Percentiles rank a stretch among this genome's conserved stretches.
Conservation (phyloP, 2,797 vertebrate species). For the Gallinago stenura region DNA sequence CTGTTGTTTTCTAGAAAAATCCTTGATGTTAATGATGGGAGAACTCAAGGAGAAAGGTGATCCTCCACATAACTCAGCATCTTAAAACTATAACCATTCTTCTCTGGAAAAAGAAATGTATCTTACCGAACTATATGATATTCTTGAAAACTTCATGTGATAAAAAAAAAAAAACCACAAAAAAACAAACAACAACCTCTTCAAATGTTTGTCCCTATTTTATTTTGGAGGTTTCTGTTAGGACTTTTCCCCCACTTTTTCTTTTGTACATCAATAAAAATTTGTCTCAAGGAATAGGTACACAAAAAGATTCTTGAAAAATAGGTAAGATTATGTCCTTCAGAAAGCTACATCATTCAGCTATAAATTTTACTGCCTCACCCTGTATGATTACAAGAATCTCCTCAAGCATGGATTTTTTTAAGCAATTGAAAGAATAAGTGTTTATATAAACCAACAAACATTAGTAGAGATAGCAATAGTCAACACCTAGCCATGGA, state of each 20-base stretch:
- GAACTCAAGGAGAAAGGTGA: background rate
- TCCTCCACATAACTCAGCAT: background rate
- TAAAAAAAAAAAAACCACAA: background rate
- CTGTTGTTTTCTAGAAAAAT: background rate
- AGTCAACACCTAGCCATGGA: background rate
- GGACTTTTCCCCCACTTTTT: background rate
- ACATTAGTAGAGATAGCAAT: background rate
- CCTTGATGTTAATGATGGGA: background rate
- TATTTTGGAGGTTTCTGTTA: background rate
- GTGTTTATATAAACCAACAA: background rate
- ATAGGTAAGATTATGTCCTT: accelerated
- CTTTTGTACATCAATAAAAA: background rate
- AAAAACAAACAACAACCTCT: background rate
- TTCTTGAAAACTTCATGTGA: background rate
- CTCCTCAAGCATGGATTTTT: background rate
- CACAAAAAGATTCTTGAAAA: background rate
- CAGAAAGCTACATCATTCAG: background rate
- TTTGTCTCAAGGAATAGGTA: background rate
- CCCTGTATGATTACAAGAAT: background rate
- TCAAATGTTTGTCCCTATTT: background rate
- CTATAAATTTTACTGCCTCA: background rate
- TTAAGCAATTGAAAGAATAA: background rate
- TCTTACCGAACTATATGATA: background rate
- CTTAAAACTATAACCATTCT: background rate
- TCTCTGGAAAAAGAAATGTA: background rate